A percentile compares a stretch with the other conserved stretches of the same genome.
These are phyloP conservation scores for Athalia circularis DNA, from an alignment of 2,888 invertebrate genomes.

Conservation along the genomic window DNA sequence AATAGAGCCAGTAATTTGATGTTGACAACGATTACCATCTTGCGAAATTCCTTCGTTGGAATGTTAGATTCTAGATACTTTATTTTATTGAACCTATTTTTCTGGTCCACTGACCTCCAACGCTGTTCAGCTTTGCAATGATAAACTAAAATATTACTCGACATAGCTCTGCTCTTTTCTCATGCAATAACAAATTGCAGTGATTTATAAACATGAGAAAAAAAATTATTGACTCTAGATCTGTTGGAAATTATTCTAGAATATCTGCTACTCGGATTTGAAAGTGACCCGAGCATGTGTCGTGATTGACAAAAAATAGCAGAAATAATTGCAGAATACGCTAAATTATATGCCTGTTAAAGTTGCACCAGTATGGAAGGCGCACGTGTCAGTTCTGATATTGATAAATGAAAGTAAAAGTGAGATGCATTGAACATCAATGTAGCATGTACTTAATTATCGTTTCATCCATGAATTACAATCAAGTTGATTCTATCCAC, in stretches of 20 bases:
- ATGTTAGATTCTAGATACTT: not conserved
- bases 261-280: slow-evolving; percentile 6
- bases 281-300: slow-evolving; percentile 28
- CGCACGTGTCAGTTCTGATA: slow-evolving; percentile 23
- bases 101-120: slow-evolving; percentile 34
- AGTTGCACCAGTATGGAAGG: slow-evolving; percentile 1
- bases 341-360: slow-evolving; percentile 18
- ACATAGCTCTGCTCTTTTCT: not conserved
- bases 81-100: not conserved
- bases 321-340: slow-evolving; percentile 22
- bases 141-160: not conserved
- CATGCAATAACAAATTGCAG: not conserved
- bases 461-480: slow-evolving; percentile 32
- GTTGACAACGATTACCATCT: not conserved
- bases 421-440: slow-evolving; percentile 26
- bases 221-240: too few species aligned
- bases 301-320: not conserved
- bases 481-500: slow-evolving; percentile 29
- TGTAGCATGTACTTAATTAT: slow-evolving; percentile 21
- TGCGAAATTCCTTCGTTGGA: not conserved
- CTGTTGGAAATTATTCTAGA: too few species aligned
- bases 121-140: not conserved
- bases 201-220: not conserved
- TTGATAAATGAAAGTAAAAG: slow-evolving; percentile 41
- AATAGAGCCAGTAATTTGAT: slow-evolving; percentile 7